phyloP scores from a whole-genome alignment of 2,888 invertebrate species.

The Eupithecia exiguata region DNA sequence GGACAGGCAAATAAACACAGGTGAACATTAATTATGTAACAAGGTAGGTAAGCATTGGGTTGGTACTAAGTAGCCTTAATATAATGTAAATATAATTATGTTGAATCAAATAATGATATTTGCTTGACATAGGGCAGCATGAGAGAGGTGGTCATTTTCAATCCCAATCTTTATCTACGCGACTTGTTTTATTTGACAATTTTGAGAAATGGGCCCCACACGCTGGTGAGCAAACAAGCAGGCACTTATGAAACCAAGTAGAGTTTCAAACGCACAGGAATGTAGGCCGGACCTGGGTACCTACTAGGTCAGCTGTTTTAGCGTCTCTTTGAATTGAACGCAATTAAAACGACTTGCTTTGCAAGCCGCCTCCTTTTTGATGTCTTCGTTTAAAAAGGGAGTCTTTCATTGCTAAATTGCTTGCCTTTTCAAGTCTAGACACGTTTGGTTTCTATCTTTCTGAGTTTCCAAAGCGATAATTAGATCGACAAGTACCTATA shows the following conservation, averaged over 20 bases:
- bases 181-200: neutral
- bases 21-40: no score
- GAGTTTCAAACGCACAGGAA: constrained; percentile 41
- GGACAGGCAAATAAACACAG: no score
- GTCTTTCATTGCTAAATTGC: constrained; percentile 2
- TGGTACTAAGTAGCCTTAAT: no score
- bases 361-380: constrained; percentile 29
- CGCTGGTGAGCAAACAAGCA: constrained; percentile 5
- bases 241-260: constrained; percentile 37
- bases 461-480: neutral
- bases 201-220: neutral
- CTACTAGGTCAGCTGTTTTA: constrained; percentile 39
- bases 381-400: constrained; percentile 10
- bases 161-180: no score
- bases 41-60: no score
- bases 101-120: no score
- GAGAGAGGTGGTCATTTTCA: no score
- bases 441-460: neutral
- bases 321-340: constrained; percentile 23
- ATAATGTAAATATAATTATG: no score
- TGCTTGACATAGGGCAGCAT: no score
- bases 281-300: constrained; percentile 47
- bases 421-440: constrained; percentile 9
- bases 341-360: constrained; percentile 36
- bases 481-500: neutral